A percentile compares a stretch with the other conserved stretches of the same genome.
These are phyloP conservation scores for Nomada ruficornis DNA, from an alignment of 2,888 invertebrate genomes.

Conservation along the genomic window DNA sequence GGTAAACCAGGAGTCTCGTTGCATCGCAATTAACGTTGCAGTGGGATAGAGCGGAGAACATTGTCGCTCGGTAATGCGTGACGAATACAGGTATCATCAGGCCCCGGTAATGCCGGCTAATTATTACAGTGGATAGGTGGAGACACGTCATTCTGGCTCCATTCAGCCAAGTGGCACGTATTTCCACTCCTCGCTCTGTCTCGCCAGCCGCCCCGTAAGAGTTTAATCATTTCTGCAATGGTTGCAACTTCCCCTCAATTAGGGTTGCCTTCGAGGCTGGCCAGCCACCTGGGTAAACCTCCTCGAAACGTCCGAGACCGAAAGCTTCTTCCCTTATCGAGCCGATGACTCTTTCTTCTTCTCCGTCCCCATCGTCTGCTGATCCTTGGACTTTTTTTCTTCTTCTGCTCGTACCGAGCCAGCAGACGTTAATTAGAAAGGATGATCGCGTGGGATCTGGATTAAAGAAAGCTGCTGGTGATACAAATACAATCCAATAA, in stretches of 20 bases:
- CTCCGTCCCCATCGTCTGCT: conserved; percentile 3
- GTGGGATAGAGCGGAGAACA: conserved; percentile 41
- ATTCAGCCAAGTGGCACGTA: conserved; percentile 72
- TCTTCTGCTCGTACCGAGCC: conserved; percentile 10
- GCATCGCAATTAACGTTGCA: conserved; percentile 73
- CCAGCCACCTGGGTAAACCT: conserved; percentile 79
- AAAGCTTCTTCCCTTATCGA: conserved; percentile 51
- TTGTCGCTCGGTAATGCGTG: conserved; percentile 57
- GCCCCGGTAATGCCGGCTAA: conserved; percentile 73
- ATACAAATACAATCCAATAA: conserved; percentile 33
- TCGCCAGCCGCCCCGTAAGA: conserved; percentile 53
- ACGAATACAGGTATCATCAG: conserved; percentile 63
- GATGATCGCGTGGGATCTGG: conserved; percentile 45
- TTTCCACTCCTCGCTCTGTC: conserved; percentile 46
- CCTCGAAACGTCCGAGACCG: conserved; percentile 44
- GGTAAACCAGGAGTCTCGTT: conserved; percentile 5
- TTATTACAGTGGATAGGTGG: conserved; percentile 74
- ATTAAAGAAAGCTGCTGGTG: conserved; percentile 35
- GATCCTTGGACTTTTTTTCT: conserved; percentile 32
- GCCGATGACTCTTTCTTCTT: conserved; percentile 28
- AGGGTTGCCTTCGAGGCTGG: conserved; percentile 66
- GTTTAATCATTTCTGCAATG: conserved; percentile 69
- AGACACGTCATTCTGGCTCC: conserved; percentile 72
- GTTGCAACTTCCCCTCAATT: conserved; percentile 77
- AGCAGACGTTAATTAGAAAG: conserved; percentile 61